Evolutionary conservation across 1,140 invertebrate species (phyloP).

Genomic region (Whitmania pigra): DNA sequence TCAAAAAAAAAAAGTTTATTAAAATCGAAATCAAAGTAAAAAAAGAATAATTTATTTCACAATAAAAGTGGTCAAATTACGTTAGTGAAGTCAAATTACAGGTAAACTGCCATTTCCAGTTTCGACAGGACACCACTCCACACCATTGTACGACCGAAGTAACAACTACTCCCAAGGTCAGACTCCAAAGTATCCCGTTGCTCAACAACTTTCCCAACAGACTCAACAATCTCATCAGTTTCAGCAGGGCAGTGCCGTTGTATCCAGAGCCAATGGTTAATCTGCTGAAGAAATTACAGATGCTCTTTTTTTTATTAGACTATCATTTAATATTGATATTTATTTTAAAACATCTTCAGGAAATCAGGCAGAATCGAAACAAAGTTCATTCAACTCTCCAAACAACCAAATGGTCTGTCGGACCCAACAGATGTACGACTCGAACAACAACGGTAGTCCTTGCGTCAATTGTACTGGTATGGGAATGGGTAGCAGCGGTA

Average conservation of each 20-base stretch:
- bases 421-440: no score
- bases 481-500: no score
- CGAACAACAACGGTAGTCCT: no score
- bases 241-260: background rate
- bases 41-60: no score
- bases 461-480: no score
- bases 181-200: background rate
- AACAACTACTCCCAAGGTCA: conserved; percentile 4
- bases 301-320: background rate
- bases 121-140: conserved; percentile 9
- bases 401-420: no score
- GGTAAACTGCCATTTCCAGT: conserved; percentile 8
- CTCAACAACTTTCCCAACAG: background rate
- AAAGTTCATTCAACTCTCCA: no score
- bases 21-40: no score
- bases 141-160: background rate
- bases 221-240: background rate
- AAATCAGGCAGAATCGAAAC: no score
- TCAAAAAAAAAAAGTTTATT: no score
- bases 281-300: background rate
- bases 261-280: background rate
- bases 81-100: background rate
- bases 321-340: background rate
- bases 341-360: background rate
- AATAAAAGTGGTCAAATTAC: no score